These are phyloP conservation scores for Bombus confusus DNA, from an alignment of 1,140 invertebrate genomes.

Conservation along the genomic window DNA sequence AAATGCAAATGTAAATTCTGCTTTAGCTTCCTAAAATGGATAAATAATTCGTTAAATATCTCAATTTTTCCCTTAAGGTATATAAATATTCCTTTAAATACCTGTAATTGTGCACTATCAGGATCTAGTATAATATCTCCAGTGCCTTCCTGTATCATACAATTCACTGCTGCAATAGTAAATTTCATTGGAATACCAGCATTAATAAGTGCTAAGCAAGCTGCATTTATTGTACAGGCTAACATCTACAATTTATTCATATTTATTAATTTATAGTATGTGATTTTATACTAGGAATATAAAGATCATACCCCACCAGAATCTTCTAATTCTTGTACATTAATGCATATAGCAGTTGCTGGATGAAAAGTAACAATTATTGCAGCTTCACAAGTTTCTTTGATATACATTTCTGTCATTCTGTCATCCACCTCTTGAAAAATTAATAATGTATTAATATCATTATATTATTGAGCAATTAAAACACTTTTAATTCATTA, in stretches of 20 bases:
- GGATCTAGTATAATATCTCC: constrained; percentile 88
- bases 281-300: background rate
- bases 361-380: constrained; percentile 89
- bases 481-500: background rate
- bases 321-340: constrained; percentile 94
- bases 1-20: constrained; percentile 87
- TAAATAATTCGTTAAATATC: constrained; percentile 15
- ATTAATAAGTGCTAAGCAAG: constrained; percentile 91
- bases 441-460: constrained; percentile 40
- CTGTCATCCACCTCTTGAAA: constrained; percentile 87
- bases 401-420: constrained; percentile 89
- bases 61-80: constrained; percentile 7
- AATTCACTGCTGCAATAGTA: constrained; percentile 89
- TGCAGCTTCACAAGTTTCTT: constrained; percentile 89
- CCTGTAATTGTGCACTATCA: constrained; percentile 81
- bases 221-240: constrained; percentile 91
- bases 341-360: constrained; percentile 88
- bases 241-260: constrained; percentile 84
- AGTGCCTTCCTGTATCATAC: constrained; percentile 85
- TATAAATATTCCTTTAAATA: constrained; percentile 60
- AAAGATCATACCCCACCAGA: constrained; percentile 87
- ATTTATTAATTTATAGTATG: background rate
- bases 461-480: background rate
- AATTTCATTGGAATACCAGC: constrained; percentile 91
- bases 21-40: constrained; percentile 79